These are phyloP conservation scores for Melinaea menophilus DNA, from an alignment of 2,888 invertebrate species.

Conservation along the genomic window DNA sequence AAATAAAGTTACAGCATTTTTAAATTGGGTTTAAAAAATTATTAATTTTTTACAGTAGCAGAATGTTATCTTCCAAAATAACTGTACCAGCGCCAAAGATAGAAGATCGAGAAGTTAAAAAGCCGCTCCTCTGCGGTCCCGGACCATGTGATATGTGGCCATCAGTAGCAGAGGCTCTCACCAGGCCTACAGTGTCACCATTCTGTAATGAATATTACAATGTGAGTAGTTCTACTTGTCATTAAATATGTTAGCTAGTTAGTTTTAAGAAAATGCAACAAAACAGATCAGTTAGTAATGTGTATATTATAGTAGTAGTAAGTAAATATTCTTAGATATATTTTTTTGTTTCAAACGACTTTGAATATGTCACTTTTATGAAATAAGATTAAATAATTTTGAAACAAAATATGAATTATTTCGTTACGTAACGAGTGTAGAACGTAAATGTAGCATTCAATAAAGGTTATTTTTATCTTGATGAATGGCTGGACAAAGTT, in stretches of 20 bases:
- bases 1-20: conserved; percentile 56
- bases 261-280: too few relatives aligned
- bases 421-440: too few relatives aligned
- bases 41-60: neutral
- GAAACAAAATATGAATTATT: too few relatives aligned
- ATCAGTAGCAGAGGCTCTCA: conserved; percentile 56
- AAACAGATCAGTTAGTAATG: too few relatives aligned
- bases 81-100: conserved; percentile 53
- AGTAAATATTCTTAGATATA: conserved; percentile 10
- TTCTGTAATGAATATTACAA: conserved; percentile 59
- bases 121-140: conserved; percentile 61
- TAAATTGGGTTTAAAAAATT: conserved; percentile 44
- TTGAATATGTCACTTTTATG: too few relatives aligned
- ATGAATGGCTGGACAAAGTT: conserved; percentile 23
- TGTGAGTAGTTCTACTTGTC: conserved; percentile 41
- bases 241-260: too few relatives aligned
- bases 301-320: neutral
- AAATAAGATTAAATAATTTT: too few relatives aligned
- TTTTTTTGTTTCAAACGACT: conserved; percentile 11
- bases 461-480: neutral
- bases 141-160: conserved; percentile 65
- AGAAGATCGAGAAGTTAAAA: conserved; percentile 48
- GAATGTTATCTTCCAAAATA: conserved; percentile 38
- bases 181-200: conserved; percentile 52
- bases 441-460: too few relatives aligned